Base-by-base conservation (phyloP, 2,888 invertebrate species). In the Hypena proboscidalis region DNA sequence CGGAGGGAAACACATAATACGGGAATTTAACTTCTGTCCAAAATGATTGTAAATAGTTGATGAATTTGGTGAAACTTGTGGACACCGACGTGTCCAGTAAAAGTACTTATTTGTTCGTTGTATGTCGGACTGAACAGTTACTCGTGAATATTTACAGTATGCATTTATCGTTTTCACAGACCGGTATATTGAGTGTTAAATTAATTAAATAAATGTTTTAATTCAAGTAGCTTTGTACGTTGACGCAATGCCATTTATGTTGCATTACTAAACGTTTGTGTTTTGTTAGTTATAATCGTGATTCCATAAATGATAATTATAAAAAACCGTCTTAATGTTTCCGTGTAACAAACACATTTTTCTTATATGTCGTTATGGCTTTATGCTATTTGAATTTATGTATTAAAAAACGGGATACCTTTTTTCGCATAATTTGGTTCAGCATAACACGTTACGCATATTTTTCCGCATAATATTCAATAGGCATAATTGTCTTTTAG, bases 1-100 rank as follows among this genome's bases (percentile, higher is more conserved):
- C 69, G 84, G 90, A 85, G 70, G 84, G 73, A 79, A 84, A 83
- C 81, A 83, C 83, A 78, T 90, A 90, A 75, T 82, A 78, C 77
- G 67, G 53, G 80, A 79, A 74, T 77, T 64, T 74, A 66, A 72
- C 69, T 62, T 80, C 77, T 81, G 81, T 83, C 82, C 78, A 80
- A 74, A 71, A 58, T 65, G 42, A 36, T 52, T 68, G 66, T 72
- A 67, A 61, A 63, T 58, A 54, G 58, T 52, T 41, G 52, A 58
- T 58, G 36, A n/a, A n/a, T 53, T 67, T 43, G 62, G 57, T 54
- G 53, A 42, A 57, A 47, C 46, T 36, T 38, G 48, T 48, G 48
- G 44, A 58, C 40, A 50, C 36, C 45, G 56, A 30, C 9, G 8
- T 23, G 61, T 64, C 61, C 57, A 66, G 36, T 58, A 46, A 39